These are phyloP conservation scores for Netelia fuscicornis DNA, from an alignment of 2,888 invertebrate species.

Conservation along the genomic window DNA sequence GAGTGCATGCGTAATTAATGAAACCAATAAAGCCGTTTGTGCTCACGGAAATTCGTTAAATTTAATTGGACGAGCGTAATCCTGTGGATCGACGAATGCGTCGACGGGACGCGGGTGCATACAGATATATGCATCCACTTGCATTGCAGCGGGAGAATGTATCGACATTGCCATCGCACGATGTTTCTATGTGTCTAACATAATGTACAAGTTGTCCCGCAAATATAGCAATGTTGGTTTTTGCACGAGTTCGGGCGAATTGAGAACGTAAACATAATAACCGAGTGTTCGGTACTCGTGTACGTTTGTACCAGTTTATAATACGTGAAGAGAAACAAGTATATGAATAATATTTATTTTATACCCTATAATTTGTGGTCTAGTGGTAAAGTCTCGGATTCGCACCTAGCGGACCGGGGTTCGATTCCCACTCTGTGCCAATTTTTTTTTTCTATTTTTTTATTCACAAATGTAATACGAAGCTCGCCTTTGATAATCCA, in stretches of 20 bases:
- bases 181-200: not conserved
- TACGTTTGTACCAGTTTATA: too few species aligned
- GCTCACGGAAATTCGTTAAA: conserved; percentile 82
- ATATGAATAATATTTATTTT: too few species aligned
- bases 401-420: too few species aligned
- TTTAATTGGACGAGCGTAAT: conserved; percentile 84
- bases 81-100: conserved; percentile 69
- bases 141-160: conserved; percentile 15
- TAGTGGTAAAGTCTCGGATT: too few species aligned
- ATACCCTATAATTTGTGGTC: too few species aligned
- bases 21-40: conserved; percentile 82
- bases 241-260: not conserved
- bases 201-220: not conserved
- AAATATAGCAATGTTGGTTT: conserved; percentile 7
- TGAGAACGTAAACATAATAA: too few species aligned
- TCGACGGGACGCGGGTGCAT: conserved; percentile 4
- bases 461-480: too few species aligned
- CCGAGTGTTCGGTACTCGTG: too few species aligned
- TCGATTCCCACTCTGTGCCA: too few species aligned
- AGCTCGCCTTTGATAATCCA: too few species aligned
- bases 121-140: conserved; percentile 1
- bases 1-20: conserved; percentile 82
- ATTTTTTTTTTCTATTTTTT: too few species aligned
- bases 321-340: too few species aligned
- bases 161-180: conserved; percentile 24